Evolutionary conservation across 2,113 vertebrate genomes (phyloP), one percentile per base, ranked within the genome.

Genomic region (Xenus cinereus): DNA sequence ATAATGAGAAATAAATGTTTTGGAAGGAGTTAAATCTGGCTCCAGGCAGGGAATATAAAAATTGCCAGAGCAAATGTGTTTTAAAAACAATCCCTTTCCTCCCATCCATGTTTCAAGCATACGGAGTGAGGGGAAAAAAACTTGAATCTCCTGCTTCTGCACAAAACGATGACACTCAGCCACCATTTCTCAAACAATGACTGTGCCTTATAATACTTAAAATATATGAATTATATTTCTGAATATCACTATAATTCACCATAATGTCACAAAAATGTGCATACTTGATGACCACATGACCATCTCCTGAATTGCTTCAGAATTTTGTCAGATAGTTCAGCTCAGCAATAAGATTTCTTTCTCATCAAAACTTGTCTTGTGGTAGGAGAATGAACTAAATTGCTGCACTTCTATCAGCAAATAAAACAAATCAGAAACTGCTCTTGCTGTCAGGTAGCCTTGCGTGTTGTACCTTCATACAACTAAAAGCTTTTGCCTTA

Each of bases 111-210:
- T 68, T 72, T 73, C 53, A 88, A 67, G 10, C 8, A 15, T 24
- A 48, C 0, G 0, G 11, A 16, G 32, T 35, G 23, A 89, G 18
- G 16, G 24, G 19, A 4, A 30, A 77, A 71, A 84, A 28, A 0
- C 1, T 69, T 46, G 35, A 84, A 30, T 14, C 48, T 82, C 35
- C 62, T 56, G 30, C 10, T 85, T 68, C 56, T 60, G 18, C 39
- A 54, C 48, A 37, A 79, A 76, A 75, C 2, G 0, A 19, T 46
- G 14, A 30, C 10, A 46, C 5, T 3, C 15, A 64, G 35, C 2
- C 12, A 73, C 4, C 39, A 74, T 56, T 80, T 74, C 13, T 59
- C 32, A 72, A 75, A 60, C 7, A 64, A 30, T 48, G 7, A 41
- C 19, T 79, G 8, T 54, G 16, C 37, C 54, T 76, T 73, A 56